A percentile compares a stretch with the other conserved stretches of the same genome.
Evolutionary conservation across 2,797 vertebrate genomes (phyloP).

Genomic region (Xenopus petersii): DNA sequence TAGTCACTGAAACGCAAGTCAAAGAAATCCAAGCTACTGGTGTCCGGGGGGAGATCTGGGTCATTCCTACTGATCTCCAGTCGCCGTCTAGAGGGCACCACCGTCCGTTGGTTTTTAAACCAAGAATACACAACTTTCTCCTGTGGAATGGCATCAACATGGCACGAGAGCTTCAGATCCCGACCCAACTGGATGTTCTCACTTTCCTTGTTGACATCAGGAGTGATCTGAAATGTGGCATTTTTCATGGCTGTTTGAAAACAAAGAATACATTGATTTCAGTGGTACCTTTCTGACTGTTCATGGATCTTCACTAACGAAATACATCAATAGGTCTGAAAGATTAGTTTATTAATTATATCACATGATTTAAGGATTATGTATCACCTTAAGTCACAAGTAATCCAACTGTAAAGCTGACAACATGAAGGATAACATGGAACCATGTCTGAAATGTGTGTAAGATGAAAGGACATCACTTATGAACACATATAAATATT

Average conservation of each 20-base stretch:
- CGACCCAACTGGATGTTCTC: constrained; percentile 95
- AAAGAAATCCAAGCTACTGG: constrained; percentile 93
- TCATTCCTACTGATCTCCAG: constrained; percentile 89
- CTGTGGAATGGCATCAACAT: constrained; percentile 91
- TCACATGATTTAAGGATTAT: too few species aligned
- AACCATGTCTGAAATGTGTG: too few species aligned
- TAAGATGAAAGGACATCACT: too few species aligned
- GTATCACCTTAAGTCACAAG: too few species aligned
- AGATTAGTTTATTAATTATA: too few species aligned
- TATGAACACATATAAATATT: too few species aligned
- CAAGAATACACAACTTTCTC: constrained; percentile 96
- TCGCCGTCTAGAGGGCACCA: constrained; percentile 77
- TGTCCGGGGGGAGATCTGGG: constrained; percentile 87
- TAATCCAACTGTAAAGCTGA: too few species aligned
- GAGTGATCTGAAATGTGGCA: constrained; percentile 94
- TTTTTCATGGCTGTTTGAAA: constrained; percentile 82
- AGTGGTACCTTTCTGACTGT: too few species aligned
- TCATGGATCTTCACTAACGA: too few species aligned
- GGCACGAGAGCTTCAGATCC: constrained; percentile 95
- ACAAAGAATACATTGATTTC: background rate
- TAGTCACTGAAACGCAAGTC: constrained; percentile 95
- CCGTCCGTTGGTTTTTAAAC: constrained; percentile 86
- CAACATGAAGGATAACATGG: too few species aligned
- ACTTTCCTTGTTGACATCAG: constrained; percentile 94
- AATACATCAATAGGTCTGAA: too few species aligned